A percentile compares a stretch with the other conserved stretches of the same genome.
These are phyloP conservation scores for Melanerpes aurifrons DNA, from an alignment of 2,113 vertebrate species.

Conservation along the genomic window DNA sequence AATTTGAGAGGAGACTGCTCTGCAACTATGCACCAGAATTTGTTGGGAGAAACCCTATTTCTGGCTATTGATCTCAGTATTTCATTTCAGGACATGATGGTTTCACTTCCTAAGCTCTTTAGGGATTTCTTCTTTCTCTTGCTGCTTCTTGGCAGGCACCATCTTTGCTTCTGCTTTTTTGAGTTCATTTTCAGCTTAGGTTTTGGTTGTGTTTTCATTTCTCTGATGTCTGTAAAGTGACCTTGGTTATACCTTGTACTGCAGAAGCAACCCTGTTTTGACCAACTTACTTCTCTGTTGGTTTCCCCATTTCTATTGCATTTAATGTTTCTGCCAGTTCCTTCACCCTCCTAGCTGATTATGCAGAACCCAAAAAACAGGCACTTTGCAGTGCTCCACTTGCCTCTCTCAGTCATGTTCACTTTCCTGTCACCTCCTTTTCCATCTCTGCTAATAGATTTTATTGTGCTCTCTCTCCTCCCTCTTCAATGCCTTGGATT, in stretches of 20 bases:
- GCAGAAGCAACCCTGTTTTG: background rate
- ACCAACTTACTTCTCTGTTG: background rate
- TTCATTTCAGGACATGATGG: background rate
- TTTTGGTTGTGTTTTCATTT: background rate
- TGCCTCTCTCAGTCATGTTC: background rate
- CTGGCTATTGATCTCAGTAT: background rate
- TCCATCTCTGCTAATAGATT: background rate
- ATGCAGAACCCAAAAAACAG: background rate
- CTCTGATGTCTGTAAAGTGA: background rate
- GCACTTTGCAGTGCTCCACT: background rate
- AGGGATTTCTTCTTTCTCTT: background rate
- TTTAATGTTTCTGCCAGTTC: background rate
- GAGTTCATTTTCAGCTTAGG: background rate
- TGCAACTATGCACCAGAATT: background rate
- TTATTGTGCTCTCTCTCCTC: background rate
- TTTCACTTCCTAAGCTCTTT: background rate
- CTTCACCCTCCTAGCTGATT: background rate
- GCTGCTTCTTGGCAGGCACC: background rate
- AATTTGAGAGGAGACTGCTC: background rate
- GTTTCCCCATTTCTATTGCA: background rate
- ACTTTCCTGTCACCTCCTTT: background rate
- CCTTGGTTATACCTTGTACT: background rate
- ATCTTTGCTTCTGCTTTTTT: background rate
- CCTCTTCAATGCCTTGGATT: background rate
- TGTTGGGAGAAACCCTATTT: background rate